Evolutionary conservation across 2,113 vertebrate genomes (phyloP).

Genomic region (Rhinopomastus cyanomelas): DNA sequence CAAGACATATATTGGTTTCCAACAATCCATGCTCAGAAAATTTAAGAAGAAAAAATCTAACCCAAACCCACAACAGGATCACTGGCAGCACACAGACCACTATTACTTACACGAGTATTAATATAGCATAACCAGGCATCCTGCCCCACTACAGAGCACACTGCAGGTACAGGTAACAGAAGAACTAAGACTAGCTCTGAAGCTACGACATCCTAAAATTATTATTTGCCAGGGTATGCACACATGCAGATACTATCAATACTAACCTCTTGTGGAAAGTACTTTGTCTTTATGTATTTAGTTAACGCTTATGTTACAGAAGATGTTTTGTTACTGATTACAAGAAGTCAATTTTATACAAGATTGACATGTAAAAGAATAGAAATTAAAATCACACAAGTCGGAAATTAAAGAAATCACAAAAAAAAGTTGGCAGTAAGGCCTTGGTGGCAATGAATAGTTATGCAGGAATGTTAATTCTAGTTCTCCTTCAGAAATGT

Average conservation of each 20-base stretch:
- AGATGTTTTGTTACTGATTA: background rate
- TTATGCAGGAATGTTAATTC: background rate
- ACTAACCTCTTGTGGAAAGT: background rate
- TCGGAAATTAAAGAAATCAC: background rate
- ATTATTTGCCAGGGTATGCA: background rate
- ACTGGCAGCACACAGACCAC: background rate
- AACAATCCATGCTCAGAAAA: background rate
- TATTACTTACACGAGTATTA: background rate
- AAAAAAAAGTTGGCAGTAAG: background rate
- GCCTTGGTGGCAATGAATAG: background rate
- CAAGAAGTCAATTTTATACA: slow-evolving; percentile 16
- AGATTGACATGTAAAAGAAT: background rate
- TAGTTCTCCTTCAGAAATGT: background rate
- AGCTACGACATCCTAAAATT: background rate
- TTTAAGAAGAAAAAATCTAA: background rate
- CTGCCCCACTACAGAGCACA: background rate
- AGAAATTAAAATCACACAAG: too few species aligned
- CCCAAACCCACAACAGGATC: background rate
- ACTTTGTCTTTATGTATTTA: slow-evolving; percentile 29
- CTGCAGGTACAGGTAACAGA: background rate
- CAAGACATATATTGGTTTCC: background rate
- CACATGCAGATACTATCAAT: background rate
- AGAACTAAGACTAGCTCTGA: background rate
- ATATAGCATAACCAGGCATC: background rate
- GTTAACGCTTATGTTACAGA: background rate